These are phyloP conservation scores for Tridacna crocea DNA, from an alignment of 2,888 invertebrate genomes.

Conservation along the genomic window DNA sequence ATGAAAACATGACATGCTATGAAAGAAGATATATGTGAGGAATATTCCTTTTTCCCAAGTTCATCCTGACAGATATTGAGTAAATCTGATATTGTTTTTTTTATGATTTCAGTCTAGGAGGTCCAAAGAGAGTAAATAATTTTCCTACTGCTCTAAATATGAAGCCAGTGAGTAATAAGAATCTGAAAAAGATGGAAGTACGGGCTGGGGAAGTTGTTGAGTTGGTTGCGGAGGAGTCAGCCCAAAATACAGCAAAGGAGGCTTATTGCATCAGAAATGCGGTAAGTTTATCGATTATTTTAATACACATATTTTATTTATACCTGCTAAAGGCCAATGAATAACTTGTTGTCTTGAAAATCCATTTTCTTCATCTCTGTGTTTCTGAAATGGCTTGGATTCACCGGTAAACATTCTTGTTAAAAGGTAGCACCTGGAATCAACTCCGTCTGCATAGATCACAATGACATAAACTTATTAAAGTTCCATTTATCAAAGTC, in stretches of 20 bases:
- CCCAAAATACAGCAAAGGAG: background rate
- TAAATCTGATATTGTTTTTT: background rate
- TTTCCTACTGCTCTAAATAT: constrained; percentile 14
- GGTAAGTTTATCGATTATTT: background rate
- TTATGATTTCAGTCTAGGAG: constrained; percentile 14
- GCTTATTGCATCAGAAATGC: constrained; percentile 8
- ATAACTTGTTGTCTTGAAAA: background rate
- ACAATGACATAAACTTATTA: background rate
- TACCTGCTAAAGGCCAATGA: background rate
- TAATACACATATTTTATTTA: background rate
- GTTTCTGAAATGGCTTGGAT: background rate
- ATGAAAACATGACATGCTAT: too few relatives aligned
- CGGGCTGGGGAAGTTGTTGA: constrained; percentile 19
- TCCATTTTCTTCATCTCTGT: background rate
- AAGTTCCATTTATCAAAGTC: too few relatives aligned
- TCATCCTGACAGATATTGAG: too few relatives aligned
- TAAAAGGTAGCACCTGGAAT: background rate
- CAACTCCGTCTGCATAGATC: background rate
- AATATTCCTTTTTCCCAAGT: too few relatives aligned
- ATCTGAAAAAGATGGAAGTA: constrained; percentile 11
- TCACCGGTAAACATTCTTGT: background rate
- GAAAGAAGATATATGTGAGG: too few relatives aligned
- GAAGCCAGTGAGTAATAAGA: background rate
- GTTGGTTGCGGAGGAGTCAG: background rate
- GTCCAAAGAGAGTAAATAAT: constrained; percentile 16